These are phyloP conservation scores for Myoxocephalus aenaeus DNA, from an alignment of 2,797 vertebrate genomes.

Conservation along the genomic window DNA sequence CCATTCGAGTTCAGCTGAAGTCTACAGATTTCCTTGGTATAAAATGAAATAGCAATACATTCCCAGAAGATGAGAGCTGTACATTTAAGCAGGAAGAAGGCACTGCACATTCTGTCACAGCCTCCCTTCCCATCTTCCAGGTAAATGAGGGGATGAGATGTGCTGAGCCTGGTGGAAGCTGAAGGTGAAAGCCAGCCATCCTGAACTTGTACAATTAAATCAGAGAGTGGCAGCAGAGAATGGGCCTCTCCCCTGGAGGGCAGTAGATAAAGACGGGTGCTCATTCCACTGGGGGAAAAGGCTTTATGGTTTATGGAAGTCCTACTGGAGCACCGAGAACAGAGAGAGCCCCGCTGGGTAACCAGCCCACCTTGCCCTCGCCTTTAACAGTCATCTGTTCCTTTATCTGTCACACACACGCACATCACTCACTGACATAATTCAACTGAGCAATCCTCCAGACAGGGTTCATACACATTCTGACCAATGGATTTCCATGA, in stretches of 20 bases:
- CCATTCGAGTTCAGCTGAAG: slow-evolving; percentile 2
- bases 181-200: slow-evolving; percentile 84
- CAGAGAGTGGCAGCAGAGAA: slow-evolving; percentile 65
- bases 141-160: slow-evolving; percentile 49
- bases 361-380: slow-evolving; percentile 34
- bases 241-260: slow-evolving; percentile 67
- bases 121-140: slow-evolving; percentile 10
- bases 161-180: slow-evolving; percentile 67
- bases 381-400: slow-evolving; percentile 32
- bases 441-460: slow-evolving; percentile 1
- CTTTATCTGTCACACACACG: slow-evolving; percentile 32
- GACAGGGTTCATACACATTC: too few relatives aligned
- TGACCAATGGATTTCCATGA: too few relatives aligned
- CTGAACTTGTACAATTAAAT: slow-evolving; percentile 86
- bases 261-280: slow-evolving; percentile 68
- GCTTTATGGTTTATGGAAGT: slow-evolving; percentile 58
- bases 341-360: slow-evolving; percentile 27
- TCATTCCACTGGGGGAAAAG: slow-evolving; percentile 29
- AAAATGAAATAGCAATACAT: slow-evolving; percentile 15
- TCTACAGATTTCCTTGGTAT: slow-evolving; percentile 19
- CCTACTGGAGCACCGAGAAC: slow-evolving; percentile 26
- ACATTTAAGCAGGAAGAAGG: neutral
- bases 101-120: neutral
- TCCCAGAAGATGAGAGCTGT: neutral
- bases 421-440: neutral